Conservation (phyloP, 2,797 vertebrate species). For the Lepidocolaptes lacrymiger region DNA sequence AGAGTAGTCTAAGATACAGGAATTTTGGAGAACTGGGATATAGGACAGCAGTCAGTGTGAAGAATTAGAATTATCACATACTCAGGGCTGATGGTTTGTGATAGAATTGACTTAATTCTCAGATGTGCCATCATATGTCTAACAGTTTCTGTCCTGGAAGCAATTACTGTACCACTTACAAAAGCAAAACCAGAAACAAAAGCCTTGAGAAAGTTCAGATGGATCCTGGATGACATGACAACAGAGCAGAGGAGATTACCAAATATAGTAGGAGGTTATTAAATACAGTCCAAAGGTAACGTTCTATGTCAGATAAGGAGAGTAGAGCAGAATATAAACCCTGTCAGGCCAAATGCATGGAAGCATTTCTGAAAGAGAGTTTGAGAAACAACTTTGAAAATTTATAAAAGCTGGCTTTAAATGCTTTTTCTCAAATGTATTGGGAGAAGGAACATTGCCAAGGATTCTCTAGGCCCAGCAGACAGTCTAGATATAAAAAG, state of each 20-base stretch:
- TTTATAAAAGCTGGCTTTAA: not conserved
- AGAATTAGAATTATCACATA: not conserved
- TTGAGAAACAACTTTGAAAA: not conserved
- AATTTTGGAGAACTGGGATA: not conserved
- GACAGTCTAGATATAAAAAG: not conserved
- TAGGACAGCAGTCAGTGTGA: not conserved
- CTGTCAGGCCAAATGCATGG: not conserved
- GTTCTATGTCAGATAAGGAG: not conserved
- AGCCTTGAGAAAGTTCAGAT: not conserved
- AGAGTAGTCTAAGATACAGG: not conserved
- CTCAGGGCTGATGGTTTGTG: not conserved
- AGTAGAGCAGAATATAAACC: not conserved
- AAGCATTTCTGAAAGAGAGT: not conserved
- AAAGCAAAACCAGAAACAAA: not conserved
- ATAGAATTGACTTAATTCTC: conserved; percentile 1
- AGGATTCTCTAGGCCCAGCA: not conserved
- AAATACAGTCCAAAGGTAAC: not conserved
- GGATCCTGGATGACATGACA: not conserved
- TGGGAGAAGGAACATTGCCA: not conserved
- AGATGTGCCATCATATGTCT: not conserved
- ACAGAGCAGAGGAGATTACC: not conserved
- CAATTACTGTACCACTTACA: not conserved
- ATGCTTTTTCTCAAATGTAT: not conserved
- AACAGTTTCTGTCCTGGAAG: not conserved
- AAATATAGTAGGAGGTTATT: not conserved